phyloP scores from a whole-genome alignment of 2,888 invertebrate genomes.

The Saturnia japonica region DNA sequence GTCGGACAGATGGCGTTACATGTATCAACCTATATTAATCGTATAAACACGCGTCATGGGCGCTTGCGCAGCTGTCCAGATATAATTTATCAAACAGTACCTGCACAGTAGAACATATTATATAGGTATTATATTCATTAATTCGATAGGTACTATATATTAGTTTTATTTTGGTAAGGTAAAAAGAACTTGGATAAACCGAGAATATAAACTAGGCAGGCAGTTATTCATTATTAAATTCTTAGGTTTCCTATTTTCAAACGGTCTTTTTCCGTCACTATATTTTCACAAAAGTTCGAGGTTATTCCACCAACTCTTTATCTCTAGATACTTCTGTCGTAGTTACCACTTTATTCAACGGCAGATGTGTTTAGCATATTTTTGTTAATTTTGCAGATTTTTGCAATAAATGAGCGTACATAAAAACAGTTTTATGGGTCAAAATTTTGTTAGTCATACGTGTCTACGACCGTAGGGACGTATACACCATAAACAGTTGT shows the following conservation, averaged over 20 bases:
- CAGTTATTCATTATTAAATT: background rate
- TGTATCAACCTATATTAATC: conserved; percentile 63
- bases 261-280: background rate
- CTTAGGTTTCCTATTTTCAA: background rate
- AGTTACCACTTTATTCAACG: background rate
- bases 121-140: background rate
- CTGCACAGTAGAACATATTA: conserved; percentile 12
- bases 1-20: conserved; percentile 66
- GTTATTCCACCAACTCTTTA: background rate
- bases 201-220: background rate
- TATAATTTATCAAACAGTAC: conserved; percentile 56
- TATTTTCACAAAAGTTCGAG: background rate
- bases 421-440: background rate
- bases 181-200: conserved; percentile 2
- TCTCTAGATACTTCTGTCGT: background rate
- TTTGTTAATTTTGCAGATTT: background rate
- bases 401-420: background rate
- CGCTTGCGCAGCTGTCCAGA: conserved; percentile 58
- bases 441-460: background rate
- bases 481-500: background rate
- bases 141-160: conserved; percentile 22
- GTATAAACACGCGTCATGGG: conserved; percentile 49
- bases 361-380: background rate
- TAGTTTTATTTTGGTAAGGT: conserved; percentile 10
- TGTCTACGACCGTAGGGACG: background rate